Evolutionary conservation across 2,888 invertebrate genomes (phyloP).

Genomic region (Harpalus rufipes): DNA sequence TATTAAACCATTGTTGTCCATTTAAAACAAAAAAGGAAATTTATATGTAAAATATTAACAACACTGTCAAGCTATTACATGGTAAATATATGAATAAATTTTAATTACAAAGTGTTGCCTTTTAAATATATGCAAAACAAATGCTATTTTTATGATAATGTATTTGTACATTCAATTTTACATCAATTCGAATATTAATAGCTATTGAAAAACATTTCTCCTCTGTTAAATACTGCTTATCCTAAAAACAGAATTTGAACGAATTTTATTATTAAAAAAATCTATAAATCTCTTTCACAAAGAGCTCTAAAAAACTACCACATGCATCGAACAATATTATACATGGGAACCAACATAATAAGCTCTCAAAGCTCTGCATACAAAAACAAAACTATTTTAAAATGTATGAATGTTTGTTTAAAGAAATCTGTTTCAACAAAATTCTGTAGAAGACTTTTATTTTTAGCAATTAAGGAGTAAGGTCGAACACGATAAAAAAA

Average conservation of each 20-base stretch:
- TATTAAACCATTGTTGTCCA: neutral
- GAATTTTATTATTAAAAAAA: neutral
- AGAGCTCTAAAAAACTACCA: neutral
- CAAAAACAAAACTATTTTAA: conserved; percentile 22
- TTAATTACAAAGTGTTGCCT: conserved; percentile 14
- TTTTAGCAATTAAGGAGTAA: conserved; percentile 28
- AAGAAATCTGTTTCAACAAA: conserved; percentile 20
- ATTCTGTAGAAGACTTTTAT: conserved; percentile 29
- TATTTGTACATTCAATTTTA: neutral
- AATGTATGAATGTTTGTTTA: conserved; percentile 37
- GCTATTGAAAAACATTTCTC: neutral
- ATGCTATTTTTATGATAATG: conserved; percentile 8
- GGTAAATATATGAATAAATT: conserved; percentile 4
- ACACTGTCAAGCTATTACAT: conserved; percentile 8
- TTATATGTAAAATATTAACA: conserved; percentile 1
- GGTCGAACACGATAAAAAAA: conserved; percentile 13
- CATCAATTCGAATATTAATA: neutral
- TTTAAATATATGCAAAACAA: conserved; percentile 13
- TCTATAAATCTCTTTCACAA: neutral
- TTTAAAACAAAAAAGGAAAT: neutral
- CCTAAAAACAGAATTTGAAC: neutral
- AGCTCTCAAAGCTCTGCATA: conserved; percentile 5
- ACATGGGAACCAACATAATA: conserved; percentile 14
- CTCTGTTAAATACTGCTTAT: neutral
- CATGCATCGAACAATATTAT: conserved; percentile 14